These are phyloP conservation scores for Calyptommatus sinebrachiatus DNA, from an alignment of 2,113 vertebrate species.

Conservation along the genomic window DNA sequence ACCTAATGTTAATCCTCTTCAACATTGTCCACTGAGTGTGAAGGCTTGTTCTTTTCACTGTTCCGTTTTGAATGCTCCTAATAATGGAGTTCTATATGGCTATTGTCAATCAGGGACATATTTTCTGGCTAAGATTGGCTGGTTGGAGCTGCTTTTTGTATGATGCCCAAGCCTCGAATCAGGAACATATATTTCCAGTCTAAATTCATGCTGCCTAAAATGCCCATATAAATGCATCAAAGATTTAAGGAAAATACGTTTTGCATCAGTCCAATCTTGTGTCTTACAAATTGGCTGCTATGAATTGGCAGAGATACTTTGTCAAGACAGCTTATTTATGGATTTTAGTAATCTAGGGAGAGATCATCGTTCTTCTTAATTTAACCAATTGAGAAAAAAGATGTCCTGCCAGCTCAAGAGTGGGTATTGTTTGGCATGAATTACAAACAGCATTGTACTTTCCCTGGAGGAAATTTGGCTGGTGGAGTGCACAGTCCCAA, in stretches of 20 bases:
- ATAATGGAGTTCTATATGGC: neutral
- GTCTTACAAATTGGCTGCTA: constrained; percentile 44
- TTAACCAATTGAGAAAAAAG: constrained; percentile 51
- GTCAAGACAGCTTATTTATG: constrained; percentile 51
- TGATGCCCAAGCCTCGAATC: constrained; percentile 37
- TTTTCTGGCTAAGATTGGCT: constrained; percentile 30
- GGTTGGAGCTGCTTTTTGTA: constrained; percentile 37
- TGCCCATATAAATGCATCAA: constrained; percentile 31
- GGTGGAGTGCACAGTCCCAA: constrained; percentile 11
- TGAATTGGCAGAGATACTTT: constrained; percentile 46
- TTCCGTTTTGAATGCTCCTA: constrained; percentile 21
- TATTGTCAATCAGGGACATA: constrained; percentile 20
- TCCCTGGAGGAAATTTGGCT: constrained; percentile 19
- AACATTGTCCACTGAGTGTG: neutral
- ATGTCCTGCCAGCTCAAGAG: constrained; percentile 37
- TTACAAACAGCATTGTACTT: constrained; percentile 45
- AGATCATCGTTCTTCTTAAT: constrained; percentile 42
- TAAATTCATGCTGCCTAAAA: constrained; percentile 46
- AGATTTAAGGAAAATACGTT: constrained; percentile 43
- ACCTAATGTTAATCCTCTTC: neutral
- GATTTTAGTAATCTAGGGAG: constrained; percentile 49
- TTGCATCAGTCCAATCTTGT: constrained; percentile 39
- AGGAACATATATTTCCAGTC: constrained; percentile 49
- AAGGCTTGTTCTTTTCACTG: constrained; percentile 26
- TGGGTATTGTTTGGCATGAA: constrained; percentile 25